Base-by-base conservation (phyloP, 2,888 invertebrate species). In the Standfussiana lucernea region DNA sequence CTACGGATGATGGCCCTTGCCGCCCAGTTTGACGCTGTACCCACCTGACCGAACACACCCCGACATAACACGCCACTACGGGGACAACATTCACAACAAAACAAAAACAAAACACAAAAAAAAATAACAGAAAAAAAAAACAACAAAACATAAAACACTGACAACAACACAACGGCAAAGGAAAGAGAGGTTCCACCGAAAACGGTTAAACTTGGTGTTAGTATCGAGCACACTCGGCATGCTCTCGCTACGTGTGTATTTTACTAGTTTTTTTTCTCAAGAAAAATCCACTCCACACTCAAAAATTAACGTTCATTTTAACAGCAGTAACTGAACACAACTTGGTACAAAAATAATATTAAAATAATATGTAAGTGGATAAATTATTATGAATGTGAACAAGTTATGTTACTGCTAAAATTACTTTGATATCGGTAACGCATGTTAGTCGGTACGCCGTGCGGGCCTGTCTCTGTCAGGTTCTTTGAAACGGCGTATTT, bases 271-370 rank as follows among this genome's bases (percentile, higher is more conserved):
- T 86, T 88, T 89, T 90, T 86, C 89, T 91, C 90, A 92, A 93
- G 91, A 93, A 94, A 95, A 95, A 95, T 96, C 96, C 96, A 96
- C 96, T 95, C 96, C 96, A 96, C 96, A 96, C 96, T 96, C 96
- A 95, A 95, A 95, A 93, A 82, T 82, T 91, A 90, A 93, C 78
- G 89, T 84, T 93, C 91, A 89, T 90, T 90, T 90, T 87, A 92
- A 92, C 90, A 93, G 95, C 96, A 95, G 96, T 95, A 95, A 96
- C 94, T 93, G 91, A 95, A 94, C 92, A 94, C 91, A 94, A 93
- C 88, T 92, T 91, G 92, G 90, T 93, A 91, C 88, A 91, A 91
- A 75, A 87, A 90, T 76, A 90, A 89, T 89, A 89, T 87, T 86
- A 79, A 91, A 92, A 93, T 89, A 87, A 79, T 82, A 82, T 90